Evolutionary conservation across 2,888 invertebrate genomes (phyloP).

Genomic region (Synanthedon formicaeformis): DNA sequence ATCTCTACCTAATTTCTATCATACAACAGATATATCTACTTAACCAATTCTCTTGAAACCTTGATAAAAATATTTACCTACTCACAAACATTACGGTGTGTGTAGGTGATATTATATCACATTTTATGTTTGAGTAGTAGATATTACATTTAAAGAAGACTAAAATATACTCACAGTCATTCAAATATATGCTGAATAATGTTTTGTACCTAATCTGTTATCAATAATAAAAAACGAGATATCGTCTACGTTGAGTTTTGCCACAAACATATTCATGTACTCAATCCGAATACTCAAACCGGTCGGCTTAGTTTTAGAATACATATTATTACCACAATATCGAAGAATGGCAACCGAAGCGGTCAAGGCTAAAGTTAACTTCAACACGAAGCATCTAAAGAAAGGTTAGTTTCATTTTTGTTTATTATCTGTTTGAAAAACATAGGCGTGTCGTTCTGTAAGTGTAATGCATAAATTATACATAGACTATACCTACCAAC

Average conservation of each 20-base stretch:
- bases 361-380: constrained; percentile 31
- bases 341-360: constrained; percentile 33
- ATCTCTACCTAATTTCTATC: no score
- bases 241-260: constrained; percentile 18
- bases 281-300: constrained; percentile 23
- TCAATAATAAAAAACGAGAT: constrained; percentile 13
- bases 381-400: constrained; percentile 46
- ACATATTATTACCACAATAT: constrained; percentile 27
- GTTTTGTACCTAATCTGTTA: background rate
- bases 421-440: background rate
- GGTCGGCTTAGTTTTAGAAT: constrained; percentile 29
- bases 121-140: no score
- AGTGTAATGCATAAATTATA: background rate
- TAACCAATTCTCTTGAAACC: no score
- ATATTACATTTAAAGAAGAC: no score
- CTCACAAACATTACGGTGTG: no score
- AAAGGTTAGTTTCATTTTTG: constrained; percentile 33
- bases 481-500: background rate
- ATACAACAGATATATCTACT: no score
- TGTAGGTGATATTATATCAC: no score
- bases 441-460: background rate
- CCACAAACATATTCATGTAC: constrained; percentile 21
- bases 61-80: no score
- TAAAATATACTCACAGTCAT: no score
- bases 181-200: background rate